Evolutionary conservation across 2,797 vertebrate species (phyloP), one percentile per base, ranked within the genome.

Genomic region (Loris lydekkerianus): DNA sequence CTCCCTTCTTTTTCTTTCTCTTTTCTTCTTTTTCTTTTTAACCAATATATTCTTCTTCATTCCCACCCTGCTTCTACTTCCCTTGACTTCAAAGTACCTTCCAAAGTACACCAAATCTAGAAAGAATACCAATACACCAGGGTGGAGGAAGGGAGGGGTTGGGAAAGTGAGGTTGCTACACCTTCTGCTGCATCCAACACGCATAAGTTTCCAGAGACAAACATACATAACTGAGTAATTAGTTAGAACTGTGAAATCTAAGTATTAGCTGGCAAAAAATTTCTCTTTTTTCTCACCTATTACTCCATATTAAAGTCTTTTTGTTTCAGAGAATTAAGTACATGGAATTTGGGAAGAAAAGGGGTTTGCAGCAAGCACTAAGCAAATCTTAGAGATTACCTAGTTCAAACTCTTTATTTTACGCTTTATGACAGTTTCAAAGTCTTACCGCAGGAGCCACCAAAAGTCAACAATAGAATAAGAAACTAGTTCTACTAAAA

Each of bases 291-390:
- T 69, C 29, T 95, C 72, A 92, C 23, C 81, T 60, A 87, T 17
- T 94, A 80, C 10, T 3, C 76, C n/a, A 80, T 21, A 94, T 56
- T 53, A 37, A 93, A 92, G 27, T 75, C 23, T 21, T 95, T 72
- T 85, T 82, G 43, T 78, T 87, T 85, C 21, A 73, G 27, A 15
- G 34, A 93, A 90, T 83, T 89, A 89, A 83, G 34, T 37, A 7
- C 20, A 60, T 37, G 7, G 61, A 87, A 84, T 34, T n/a, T 91
- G 20, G 14, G 60, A 20, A 67, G 27, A 5, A 43, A 40, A 13
- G 15, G 13, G 13, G 5, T 75, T 75, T 70, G 8, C 25, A 82
- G n/a, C 4, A 81, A 88, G 21, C 31, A 10, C 27, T 85, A 69
- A 89, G 67, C 49, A 77, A 95, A 58, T 37, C 58, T 82, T 60